Base-by-base conservation (phyloP, 2,113 vertebrate genomes). In the Leucopsar rothschildi region DNA sequence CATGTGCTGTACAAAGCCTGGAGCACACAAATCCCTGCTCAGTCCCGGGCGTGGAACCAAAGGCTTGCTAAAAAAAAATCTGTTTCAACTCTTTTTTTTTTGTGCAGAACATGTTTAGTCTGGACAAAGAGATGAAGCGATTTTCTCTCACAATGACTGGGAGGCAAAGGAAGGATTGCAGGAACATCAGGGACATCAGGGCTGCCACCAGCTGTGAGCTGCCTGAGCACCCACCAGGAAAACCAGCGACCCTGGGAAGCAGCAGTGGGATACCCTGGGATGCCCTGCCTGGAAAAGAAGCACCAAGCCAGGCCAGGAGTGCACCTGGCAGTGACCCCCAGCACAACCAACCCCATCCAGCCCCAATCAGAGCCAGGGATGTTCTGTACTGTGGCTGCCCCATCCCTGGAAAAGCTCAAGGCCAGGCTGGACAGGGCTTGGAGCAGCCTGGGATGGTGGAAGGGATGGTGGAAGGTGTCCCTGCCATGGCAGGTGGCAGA, bases 91-190 rank as follows among this genome's bases (percentile, higher is more conserved):
- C 22, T 78, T 52, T 82, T n/a, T 50, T 52, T 28, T 83, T 31
- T 23, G 45, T 18, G 70, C 84, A 21, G 88, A 76, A 59, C 84
- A 0, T 47, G 81, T 61, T 73, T 40, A 20, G 75, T 77, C 78
- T 40, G 90, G 94, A 82, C 82, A 77, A 80, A 87, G 87, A 92
- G 88, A 79, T 39, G 91, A 80, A 91, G 78, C 0, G 17, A 52
- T 90, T 83, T 73, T 40, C 55, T 78, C 20, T 31, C 10, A 66
- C 80, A 25, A 3, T 15, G 70, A 21, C 60, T 2, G 23, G 42
- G 72, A 78, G 72, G 71, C 49, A n/a, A 35, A 40, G 69, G 64
- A 21, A 68, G 44, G 64, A 18, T 2, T 3, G 44, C 49, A 44
- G 86, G 50, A 50, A 50, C 15, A 27, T 50, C 49, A 50, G 49